A percentile compares a stretch with the other conserved stretches of the same genome.
Evolutionary conservation across 2,888 invertebrate species (phyloP).

Genomic region (Byasa hedistus): DNA sequence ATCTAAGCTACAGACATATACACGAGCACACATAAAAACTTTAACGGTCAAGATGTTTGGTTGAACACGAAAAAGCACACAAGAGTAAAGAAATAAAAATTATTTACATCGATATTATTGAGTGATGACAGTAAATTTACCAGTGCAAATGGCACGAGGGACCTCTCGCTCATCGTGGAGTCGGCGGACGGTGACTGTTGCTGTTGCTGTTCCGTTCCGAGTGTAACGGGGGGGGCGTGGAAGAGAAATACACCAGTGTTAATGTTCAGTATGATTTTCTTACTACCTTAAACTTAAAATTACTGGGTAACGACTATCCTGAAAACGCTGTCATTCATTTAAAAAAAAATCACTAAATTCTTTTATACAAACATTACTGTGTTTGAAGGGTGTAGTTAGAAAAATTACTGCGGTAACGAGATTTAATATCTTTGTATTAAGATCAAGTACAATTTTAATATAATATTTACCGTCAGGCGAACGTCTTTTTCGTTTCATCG

Average conservation of each 20-base stretch:
- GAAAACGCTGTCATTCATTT: too few species aligned
- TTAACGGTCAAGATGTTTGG: neutral
- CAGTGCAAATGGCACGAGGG: slow-evolving; percentile 75
- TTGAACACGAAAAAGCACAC: slow-evolving; percentile 35
- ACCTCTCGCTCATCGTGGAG: slow-evolving; percentile 77
- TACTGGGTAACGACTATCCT: too few species aligned
- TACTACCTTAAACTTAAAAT: neutral
- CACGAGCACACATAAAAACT: neutral
- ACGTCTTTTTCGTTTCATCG: too few species aligned
- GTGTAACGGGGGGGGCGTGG: slow-evolving; percentile 48
- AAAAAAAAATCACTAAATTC: too few species aligned
- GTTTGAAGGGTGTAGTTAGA: too few species aligned
- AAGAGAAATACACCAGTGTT: slow-evolving; percentile 51
- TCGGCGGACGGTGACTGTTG: slow-evolving; percentile 77
- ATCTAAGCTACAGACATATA: neutral
- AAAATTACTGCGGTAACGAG: too few species aligned
- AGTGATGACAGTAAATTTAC: slow-evolving; percentile 74
- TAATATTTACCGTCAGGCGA: too few species aligned
- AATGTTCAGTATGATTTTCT: slow-evolving; percentile 24
- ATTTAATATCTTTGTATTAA: too few species aligned
- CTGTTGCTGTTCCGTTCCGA: slow-evolving; percentile 66
- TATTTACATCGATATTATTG: slow-evolving; percentile 74
- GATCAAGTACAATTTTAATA: too few species aligned
- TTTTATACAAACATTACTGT: too few species aligned
- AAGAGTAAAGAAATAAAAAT: slow-evolving; percentile 35